Conservation (phyloP, 2,113 vertebrate genomes). For the rat (Rattus norvegicus) region DNA sequence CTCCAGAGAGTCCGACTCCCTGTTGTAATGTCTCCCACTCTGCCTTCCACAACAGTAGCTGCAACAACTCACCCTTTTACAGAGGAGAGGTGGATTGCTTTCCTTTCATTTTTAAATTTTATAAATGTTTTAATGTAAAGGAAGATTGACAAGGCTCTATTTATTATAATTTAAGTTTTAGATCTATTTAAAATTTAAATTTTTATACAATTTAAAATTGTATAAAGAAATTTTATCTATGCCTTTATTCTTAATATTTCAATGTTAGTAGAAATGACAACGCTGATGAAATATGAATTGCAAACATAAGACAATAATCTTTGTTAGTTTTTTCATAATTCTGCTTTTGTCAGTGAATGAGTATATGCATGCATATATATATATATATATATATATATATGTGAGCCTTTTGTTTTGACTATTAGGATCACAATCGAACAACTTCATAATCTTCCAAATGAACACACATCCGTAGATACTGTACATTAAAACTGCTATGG, state of each 20-base stretch:
- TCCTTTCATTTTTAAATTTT: constrained; percentile 3
- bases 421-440: background rate
- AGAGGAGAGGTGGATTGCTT: background rate
- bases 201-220: constrained; percentile 45
- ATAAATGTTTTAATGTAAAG: constrained; percentile 31
- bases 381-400: background rate
- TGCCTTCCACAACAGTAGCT: background rate
- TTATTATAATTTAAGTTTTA: background rate
- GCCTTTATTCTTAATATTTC: background rate
- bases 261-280: constrained; percentile 35
- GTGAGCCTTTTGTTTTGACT: background rate
- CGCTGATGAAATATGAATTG: background rate
- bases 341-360: background rate
- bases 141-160: background rate
- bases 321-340: constrained; percentile 4
- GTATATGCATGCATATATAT: too few relatives aligned
- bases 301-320: background rate
- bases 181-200: background rate
- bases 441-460: background rate
- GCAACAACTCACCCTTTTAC: background rate
- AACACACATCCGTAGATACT: background rate
- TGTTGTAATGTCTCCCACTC: background rate
- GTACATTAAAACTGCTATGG: background rate
- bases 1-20: background rate
- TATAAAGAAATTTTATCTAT: background rate